Base-by-base conservation (phyloP, 2,113 vertebrate species). In the Ophthalmolycus amberensis region DNA sequence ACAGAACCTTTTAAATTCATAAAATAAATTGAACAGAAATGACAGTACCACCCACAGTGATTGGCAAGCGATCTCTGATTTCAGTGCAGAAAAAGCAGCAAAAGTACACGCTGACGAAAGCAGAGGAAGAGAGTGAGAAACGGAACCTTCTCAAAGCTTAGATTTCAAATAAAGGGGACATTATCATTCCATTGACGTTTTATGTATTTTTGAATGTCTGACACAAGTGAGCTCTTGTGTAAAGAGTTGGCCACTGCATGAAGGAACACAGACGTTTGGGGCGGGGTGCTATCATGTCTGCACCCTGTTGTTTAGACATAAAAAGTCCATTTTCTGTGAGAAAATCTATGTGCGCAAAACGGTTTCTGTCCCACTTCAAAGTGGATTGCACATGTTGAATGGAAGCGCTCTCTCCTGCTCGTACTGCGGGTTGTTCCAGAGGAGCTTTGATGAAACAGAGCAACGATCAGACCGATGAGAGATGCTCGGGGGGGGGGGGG, bases 381-480 rank as follows among this genome's bases (percentile, higher is more conserved):
- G 62, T 79, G 18, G 9, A 74, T 72, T 52, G 15, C 48, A 78
- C 32, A 29, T 52, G 42, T 56, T 68, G 44, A 59, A 27, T 11
- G 46, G 77, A 64, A 0, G 3, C 42, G 9, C 14, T 59, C 56
- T 2, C 58, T 74, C 7, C 32, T 34, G 32, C 34, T 34, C 5
- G 34, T 34, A 34, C 5, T 34, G 34, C 34, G 34, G 34, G 34
- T 34, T 48, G 65, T 42, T 79, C 65, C 29, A 68, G 62, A 77
- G 74, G 44, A 56, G 16, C 73, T 56, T 38, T 71, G 52, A 71
- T 84, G 27, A 62, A 72, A 60, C 29, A 46, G 10, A 73, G 25
- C n/a, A 62, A 71, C 40, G 59, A 75, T 71, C 66, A 75, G 66
- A n/a, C 59, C 8, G 29, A 64, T 25, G 44, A 77, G 52, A 66